Conservation (phyloP, 2,797 vertebrate genomes). For the Tauraco hartlaubi region DNA sequence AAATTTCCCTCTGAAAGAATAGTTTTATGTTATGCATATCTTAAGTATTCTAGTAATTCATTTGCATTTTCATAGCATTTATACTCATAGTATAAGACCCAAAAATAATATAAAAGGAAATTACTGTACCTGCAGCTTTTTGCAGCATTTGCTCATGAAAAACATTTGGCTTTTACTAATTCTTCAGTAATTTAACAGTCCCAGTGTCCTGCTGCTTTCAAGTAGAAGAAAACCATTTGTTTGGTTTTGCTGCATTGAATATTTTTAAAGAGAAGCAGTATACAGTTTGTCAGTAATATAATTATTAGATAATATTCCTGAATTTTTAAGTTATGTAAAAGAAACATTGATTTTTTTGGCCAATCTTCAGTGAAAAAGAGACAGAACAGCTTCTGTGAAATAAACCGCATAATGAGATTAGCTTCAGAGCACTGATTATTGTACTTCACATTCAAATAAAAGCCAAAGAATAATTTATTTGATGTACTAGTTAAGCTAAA, state of each 20-base stretch:
- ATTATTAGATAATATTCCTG: constrained; percentile 9
- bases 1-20: background rate
- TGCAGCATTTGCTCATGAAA: background rate
- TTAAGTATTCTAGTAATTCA: constrained; percentile 9
- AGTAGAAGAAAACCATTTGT: background rate
- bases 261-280: background rate
- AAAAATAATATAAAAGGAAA: constrained; percentile 11
- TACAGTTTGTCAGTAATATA: background rate
- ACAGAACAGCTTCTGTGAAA: constrained; percentile 21
- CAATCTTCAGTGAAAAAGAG: constrained; percentile 24
- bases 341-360: background rate
- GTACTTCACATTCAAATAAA: constrained; percentile 40
- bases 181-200: constrained; percentile 2
- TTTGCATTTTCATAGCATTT: constrained; percentile 38
- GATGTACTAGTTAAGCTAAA: constrained; percentile 56
- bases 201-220: background rate
- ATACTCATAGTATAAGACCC: background rate
- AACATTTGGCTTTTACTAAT: constrained; percentile 27
- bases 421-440: constrained; percentile 62
- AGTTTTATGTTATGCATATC: background rate
- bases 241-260: background rate
- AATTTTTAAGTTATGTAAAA: constrained; percentile 37
- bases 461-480: constrained; percentile 23
- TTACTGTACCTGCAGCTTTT: constrained; percentile 29
- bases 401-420: constrained; percentile 66